Conservation (phyloP, 2,797 vertebrate species). For the Galagoides demidoff region DNA sequence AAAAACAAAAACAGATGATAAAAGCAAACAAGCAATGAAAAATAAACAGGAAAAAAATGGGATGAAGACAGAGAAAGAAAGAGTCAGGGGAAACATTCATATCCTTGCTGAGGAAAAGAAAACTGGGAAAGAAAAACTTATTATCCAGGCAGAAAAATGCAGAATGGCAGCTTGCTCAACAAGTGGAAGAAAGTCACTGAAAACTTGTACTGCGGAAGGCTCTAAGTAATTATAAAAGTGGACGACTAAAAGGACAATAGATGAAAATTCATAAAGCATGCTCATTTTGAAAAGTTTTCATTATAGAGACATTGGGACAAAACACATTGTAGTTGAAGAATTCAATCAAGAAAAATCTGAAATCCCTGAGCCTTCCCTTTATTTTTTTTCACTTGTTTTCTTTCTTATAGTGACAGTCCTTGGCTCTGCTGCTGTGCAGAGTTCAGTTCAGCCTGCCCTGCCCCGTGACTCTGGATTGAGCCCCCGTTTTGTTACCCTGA, state of each 20-base stretch:
- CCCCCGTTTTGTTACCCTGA: not conserved
- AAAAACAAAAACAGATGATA: not conserved
- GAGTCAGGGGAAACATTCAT: not conserved
- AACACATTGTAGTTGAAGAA: not conserved
- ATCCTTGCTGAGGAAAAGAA: not conserved
- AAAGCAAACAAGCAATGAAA: not conserved
- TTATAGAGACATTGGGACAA: not conserved
- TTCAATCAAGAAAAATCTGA: not conserved
- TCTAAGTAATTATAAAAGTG: not conserved
- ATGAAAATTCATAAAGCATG: not conserved
- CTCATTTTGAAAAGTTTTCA: not conserved
- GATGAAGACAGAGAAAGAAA: not conserved
- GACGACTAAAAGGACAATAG: not conserved
- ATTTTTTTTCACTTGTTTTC: accelerated
- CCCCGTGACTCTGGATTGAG: accelerated
- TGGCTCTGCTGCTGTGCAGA: too few relatives aligned
- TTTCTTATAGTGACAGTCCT: not conserved
- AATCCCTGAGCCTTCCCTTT: not conserved
- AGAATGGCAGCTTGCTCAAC: accelerated
- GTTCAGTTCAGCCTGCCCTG: not conserved
- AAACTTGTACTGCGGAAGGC: not conserved
- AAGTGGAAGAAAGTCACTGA: not conserved
- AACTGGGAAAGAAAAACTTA: not conserved
- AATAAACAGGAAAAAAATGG: not conserved
- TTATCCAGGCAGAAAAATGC: not conserved